phyloP scores from a whole-genome alignment of 2,797 vertebrate species.

The Etheostoma perlongum region DNA sequence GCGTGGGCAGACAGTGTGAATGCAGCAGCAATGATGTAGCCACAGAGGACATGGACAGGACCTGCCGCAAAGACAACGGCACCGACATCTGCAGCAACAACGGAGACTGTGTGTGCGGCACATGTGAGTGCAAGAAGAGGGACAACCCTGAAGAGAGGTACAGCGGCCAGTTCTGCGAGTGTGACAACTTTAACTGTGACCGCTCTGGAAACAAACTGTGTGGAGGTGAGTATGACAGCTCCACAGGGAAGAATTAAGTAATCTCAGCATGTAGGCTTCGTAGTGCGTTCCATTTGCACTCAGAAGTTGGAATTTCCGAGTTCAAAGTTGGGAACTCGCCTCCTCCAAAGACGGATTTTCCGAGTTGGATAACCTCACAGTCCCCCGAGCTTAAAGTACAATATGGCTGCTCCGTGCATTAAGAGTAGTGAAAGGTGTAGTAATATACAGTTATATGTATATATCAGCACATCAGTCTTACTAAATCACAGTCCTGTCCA shows the following conservation, averaged over 20 bases:
- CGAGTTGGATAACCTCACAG: too few species aligned
- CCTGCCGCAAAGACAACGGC: constrained; percentile 93
- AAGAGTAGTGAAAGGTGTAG: too few species aligned
- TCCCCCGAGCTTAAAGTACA: too few species aligned
- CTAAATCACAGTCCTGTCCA: too few species aligned
- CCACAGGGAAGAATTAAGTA: not conserved
- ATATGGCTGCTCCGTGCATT: too few species aligned
- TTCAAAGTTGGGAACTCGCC: too few species aligned
- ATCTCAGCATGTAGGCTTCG: not conserved
- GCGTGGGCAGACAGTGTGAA: constrained; percentile 93
- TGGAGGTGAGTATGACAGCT: constrained; percentile 87
- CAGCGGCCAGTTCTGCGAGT: constrained; percentile 95
- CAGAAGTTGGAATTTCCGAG: too few species aligned
- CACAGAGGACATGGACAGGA: constrained; percentile 96
- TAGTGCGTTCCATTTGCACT: too few species aligned
- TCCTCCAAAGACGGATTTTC: too few species aligned
- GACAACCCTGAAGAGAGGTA: constrained; percentile 95
- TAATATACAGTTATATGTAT: too few species aligned
- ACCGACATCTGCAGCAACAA: constrained; percentile 97
- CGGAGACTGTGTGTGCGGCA: constrained; percentile 97
- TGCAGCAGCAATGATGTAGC: constrained; percentile 96
- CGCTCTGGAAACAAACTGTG: constrained; percentile 94
- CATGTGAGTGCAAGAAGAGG: constrained; percentile 95
- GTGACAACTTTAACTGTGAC: constrained; percentile 99
- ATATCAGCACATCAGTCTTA: too few species aligned